Percentiles rank a stretch among this genome's conserved stretches.
phyloP scores from a whole-genome alignment of 92 coral and sea anemone species.

The Actinostola sp. region DNA sequence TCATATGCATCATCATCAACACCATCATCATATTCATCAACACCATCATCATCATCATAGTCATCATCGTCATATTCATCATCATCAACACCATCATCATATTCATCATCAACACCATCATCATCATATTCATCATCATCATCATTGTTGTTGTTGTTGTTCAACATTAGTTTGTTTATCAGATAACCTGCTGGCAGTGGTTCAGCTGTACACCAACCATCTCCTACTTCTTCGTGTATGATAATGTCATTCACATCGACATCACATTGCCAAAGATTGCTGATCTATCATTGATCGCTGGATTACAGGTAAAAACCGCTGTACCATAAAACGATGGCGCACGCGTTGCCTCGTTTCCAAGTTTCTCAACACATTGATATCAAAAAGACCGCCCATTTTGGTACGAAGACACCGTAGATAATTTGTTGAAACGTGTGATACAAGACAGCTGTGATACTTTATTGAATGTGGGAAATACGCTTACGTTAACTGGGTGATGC shows the following conservation, averaged over 20 bases:
- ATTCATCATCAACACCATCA: not conserved
- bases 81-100: not conserved
- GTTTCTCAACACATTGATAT: no score
- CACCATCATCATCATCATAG: not conserved
- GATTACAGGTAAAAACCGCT: slow-evolving; percentile 65
- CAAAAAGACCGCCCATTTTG: no score
- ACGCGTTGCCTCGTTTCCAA: not conserved
- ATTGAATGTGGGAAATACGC: no score
- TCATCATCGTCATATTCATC: slow-evolving; percentile 1
- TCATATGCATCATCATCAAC: not conserved
- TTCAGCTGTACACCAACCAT: slow-evolving; percentile 66
- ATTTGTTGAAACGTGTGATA: no score
- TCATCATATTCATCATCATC: not conserved
- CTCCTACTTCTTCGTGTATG: slow-evolving; percentile 56
- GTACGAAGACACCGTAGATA: no score
- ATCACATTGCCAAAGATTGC: slow-evolving; percentile 51
- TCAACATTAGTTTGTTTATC: no score
- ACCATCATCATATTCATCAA: not conserved
- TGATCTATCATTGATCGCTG: slow-evolving; percentile 68
- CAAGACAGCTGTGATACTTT: no score
- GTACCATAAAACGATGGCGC: not conserved
- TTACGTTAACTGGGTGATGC: no score
- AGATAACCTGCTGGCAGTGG: slow-evolving; percentile 87
- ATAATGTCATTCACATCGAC: slow-evolving; percentile 67
- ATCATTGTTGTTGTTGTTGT: not conserved